Base-by-base conservation (phyloP, 2,113 vertebrate genomes). In the Hippocampus guttulatus region DNA sequence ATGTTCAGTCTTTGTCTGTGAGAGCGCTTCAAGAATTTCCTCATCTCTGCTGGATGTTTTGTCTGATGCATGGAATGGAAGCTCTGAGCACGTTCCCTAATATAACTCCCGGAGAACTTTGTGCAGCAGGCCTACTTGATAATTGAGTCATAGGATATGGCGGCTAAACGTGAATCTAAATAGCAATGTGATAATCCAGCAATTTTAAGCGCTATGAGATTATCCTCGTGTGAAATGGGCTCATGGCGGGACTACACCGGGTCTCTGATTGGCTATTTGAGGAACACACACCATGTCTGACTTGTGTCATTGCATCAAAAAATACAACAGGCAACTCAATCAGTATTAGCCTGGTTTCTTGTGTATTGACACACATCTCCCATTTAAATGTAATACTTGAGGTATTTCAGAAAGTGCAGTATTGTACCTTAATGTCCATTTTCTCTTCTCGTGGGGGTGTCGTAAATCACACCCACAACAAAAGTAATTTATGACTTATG, bases 91-190 rank as follows among this genome's bases (percentile, higher is more conserved):
- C 54, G 80, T 63, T 77, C 55, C 86, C 80, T 38, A 73, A 88
- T 85, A 88, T 87, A 88, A 81, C 88, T 75, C 76, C 71, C 30
- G 0, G 62, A 84, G 81, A 49, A 73, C 76, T 78, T 83, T 81
- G 69, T 83, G 80, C 73, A 85, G 78, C 87, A 86, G 79, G 62
- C 64, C 78, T 18, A 87, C 83, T 81, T 88, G 87, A 91, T 91
- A 89, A 90, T 91, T 91, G 88, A 89, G 87, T 92, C 88, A 81
- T 54, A 84, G 88, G 87, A 91, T 89, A 85, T 85, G 83, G 87
- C 75, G 27, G 81, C 86, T 90, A 83, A 85, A 79, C 73, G 43
- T 80, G 87, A 87, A 88, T 85, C 90, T 86, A 91, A 91, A 90
- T 85, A 82, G 89, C 70, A 30, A 84, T 72, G 81, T 64, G 85